Evolutionary conservation across 2,113 vertebrate genomes (phyloP), one percentile per base, ranked within the genome.

Genomic region (Dicerorhinus sumatrensis): DNA sequence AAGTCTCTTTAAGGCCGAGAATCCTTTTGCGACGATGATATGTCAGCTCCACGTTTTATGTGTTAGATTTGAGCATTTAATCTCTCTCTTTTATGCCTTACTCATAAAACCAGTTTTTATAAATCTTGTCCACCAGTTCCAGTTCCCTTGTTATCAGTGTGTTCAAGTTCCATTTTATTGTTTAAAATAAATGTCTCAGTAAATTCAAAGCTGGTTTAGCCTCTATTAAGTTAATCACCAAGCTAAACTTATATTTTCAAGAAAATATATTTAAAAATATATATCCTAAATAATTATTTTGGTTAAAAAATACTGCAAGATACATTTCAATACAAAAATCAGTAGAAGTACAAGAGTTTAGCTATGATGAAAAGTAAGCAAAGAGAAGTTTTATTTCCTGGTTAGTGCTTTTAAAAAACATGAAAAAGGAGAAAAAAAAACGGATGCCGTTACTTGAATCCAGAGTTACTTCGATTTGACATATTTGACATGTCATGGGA

Each of bases 401-500:
- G 10, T 36, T 76, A 83, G 31, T 85, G 5, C 27, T 77, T 83
- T 94, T 39, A 21, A 48, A 96, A 31, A n/a, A 67, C 2, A 39
- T 62, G 58, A 36, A 63, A 70, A 39, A n/a, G 33, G 9, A 27
- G 63, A 5, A 14, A 29, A 54, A 48, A 31, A 63, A 39, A 3
- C 2, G 76, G 29, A 23, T 92, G n/a, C 7, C 27, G 81, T 51
- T 89, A 65, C 56, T 91, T 93, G 23, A 94, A 70, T 93, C 51
- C 42, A 60, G 31, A 94, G 27, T 94, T 95, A 39, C 18, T 95
- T 97, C 6, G 3, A 23, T 93, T 94, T 93, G 89, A 94, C 70
- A 77, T 76, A 56, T 65, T 91, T 97, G 81, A 89, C 82, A 92
- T 63, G 79, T 86, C 72, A 60, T 95, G 17, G 10, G 12, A 85